phyloP scores from a whole-genome alignment of 2,797 vertebrate genomes.

The Esox masquinongy region DNA sequence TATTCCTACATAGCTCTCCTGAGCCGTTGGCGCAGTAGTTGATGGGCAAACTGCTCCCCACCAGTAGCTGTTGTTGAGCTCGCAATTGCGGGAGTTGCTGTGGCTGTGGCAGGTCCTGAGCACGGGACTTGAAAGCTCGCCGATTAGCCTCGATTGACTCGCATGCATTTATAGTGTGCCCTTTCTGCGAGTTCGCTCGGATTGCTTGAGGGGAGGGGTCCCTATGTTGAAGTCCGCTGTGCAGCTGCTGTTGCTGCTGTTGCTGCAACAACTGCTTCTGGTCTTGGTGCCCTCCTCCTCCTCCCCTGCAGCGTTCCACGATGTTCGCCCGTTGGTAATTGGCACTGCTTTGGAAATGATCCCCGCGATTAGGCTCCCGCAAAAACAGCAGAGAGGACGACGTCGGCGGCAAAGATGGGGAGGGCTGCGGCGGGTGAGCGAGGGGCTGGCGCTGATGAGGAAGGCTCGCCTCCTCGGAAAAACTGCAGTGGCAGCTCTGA shows the following conservation, averaged over 20 bases:
- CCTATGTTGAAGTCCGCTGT: slow-evolving; percentile 70
- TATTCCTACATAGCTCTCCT: slow-evolving; percentile 73
- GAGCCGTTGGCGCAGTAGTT: slow-evolving; percentile 79
- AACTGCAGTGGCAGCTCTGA: slow-evolving; percentile 76
- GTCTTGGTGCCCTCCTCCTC: slow-evolving; percentile 71
- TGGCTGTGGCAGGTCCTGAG: slow-evolving; percentile 66
- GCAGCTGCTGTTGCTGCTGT: slow-evolving; percentile 53
- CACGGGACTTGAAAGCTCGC: slow-evolving; percentile 64
- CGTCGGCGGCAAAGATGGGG: slow-evolving; percentile 67
- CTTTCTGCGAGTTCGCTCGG: slow-evolving; percentile 72
- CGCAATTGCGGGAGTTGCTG: slow-evolving; percentile 73
- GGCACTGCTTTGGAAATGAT: slow-evolving; percentile 67
- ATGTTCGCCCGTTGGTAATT: slow-evolving; percentile 72
- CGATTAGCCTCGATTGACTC: slow-evolving; percentile 65
- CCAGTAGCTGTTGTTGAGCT: slow-evolving; percentile 76
- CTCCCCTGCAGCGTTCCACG: slow-evolving; percentile 74
- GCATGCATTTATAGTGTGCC: slow-evolving; percentile 68
- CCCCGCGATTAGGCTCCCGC: slow-evolving; percentile 62
- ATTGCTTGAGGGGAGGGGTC: slow-evolving; percentile 77
- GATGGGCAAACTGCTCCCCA: slow-evolving; percentile 78
- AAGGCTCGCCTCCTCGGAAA: slow-evolving; percentile 67
- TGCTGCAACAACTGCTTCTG: slow-evolving; percentile 75
- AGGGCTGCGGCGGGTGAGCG: slow-evolving; percentile 70
- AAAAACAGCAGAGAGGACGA: slow-evolving; percentile 66
- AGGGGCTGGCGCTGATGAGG: slow-evolving; percentile 59